A percentile compares a stretch with the other conserved stretches of the same genome.
Evolutionary conservation across 2,888 invertebrate genomes (phyloP).

Genomic region (Thalpophila matura): DNA sequence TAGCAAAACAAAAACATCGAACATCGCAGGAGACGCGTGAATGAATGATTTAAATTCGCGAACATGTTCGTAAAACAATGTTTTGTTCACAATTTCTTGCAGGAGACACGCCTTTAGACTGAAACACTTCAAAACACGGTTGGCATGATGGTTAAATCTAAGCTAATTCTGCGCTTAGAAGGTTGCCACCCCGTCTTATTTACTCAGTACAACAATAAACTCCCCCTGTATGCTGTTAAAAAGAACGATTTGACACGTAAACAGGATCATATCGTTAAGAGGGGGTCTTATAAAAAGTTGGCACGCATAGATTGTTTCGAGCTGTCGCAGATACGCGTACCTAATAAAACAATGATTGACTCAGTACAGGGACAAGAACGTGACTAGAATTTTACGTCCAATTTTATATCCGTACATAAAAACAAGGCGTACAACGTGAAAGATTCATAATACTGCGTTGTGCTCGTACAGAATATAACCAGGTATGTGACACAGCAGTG

Average conservation of each 20-base stretch:
- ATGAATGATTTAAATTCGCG: too few relatives aligned
- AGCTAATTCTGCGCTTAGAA: neutral
- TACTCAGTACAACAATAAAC: conserved; percentile 20
- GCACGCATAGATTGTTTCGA: conserved; percentile 64
- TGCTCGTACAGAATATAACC: conserved; percentile 65
- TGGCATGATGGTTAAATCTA: neutral
- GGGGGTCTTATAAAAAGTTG: conserved; percentile 49
- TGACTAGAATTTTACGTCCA: conserved; percentile 84
- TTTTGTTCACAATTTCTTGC: too few relatives aligned
- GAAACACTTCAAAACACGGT: neutral
- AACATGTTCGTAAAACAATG: too few relatives aligned
- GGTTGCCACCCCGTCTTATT: conserved; percentile 18
- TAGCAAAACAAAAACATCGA: too few relatives aligned
- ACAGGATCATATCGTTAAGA: conserved; percentile 51
- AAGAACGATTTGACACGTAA: conserved; percentile 53
- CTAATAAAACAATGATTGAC: conserved; percentile 90
- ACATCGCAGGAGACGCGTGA: too few relatives aligned
- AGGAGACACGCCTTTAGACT: too few relatives aligned
- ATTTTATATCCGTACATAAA: conserved; percentile 85
- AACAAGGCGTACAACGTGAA: conserved; percentile 78
- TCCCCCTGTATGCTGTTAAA: conserved; percentile 26
- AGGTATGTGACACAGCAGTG: conserved; percentile 39
- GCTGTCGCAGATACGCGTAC: conserved; percentile 65
- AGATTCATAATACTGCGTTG: conserved; percentile 80
- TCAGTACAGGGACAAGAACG: conserved; percentile 77